Evolutionary conservation across 1,140 invertebrate genomes (phyloP), one percentile per base, ranked within the genome.

Genomic region (Phortica variegata): DNA sequence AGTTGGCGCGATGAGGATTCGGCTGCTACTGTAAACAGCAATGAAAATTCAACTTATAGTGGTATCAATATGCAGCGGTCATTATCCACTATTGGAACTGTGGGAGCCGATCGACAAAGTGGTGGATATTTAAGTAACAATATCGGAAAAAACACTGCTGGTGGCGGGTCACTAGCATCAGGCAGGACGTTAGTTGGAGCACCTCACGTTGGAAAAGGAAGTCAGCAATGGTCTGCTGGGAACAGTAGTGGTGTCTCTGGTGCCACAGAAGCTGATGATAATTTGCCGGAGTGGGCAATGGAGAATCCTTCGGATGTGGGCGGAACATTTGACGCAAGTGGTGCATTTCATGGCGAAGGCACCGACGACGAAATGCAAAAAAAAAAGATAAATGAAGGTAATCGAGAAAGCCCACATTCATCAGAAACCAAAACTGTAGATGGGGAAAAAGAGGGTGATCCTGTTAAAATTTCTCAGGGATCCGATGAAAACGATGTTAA

Each of bases 321-420:
- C 21, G 91, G 91, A 12, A 90, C 87, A 46, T 94, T 94, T 77
- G 91, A 94, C 77, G 82, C 90, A 2, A 85, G 83, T 40, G 91
- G 91, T 3, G 90, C 90, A 9, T 94, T 93, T 76, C 86, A 87
- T 57, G 85, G 84, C 23, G 56, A 62, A n/a, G 42, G 20, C 2
- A 77, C 80, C 2, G 78, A 79, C 18, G 10, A 42, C 6, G 51
- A 58, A 23, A 2, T n/a, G 8, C 40, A 42, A 37, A 1, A 17
- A 38, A 19, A 20, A 23, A 36, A 18, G n/a, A 6, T 9, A 43
- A 32, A n/a, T 19, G 12, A 6, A 4, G 4, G 43, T 37, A 26
- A 32, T n/a, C 13, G 32, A 26, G 18, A 2, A 10, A 31, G 7
- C n/a, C 7, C 29, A 31, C 7, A n/a, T n/a, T n/a, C n/a, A n/a